A percentile compares a stretch with the other conserved stretches of the same genome.
Evolutionary conservation across 1,140 invertebrate genomes (phyloP).

Genomic region (Sinella curviseta): DNA sequence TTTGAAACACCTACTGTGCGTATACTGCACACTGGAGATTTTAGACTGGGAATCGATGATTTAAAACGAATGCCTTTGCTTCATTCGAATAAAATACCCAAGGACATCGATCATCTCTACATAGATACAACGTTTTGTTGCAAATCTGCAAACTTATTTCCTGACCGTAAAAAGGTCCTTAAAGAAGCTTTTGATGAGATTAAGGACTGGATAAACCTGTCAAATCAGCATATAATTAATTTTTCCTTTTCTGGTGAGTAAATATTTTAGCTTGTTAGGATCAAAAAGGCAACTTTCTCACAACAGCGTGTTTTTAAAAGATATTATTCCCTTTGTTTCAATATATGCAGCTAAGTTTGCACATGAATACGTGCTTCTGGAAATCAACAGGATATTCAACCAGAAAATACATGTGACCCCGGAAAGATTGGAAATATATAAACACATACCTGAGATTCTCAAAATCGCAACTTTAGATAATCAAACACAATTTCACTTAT

Average conservation of each 20-base stretch:
- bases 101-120: constrained; percentile 64
- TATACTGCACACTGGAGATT: constrained; percentile 72
- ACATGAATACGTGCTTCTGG: constrained; percentile 51
- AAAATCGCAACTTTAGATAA: constrained; percentile 22
- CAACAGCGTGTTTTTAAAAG: constrained; percentile 2
- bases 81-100: constrained; percentile 56
- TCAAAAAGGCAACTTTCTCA: constrained; percentile 7
- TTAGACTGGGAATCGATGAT: constrained; percentile 61
- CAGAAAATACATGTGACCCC: constrained; percentile 50
- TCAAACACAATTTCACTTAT: constrained; percentile 41
- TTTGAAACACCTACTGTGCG: constrained; percentile 59
- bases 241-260: constrained; percentile 37
- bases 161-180: constrained; percentile 61
- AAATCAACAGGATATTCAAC: constrained; percentile 48
- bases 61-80: constrained; percentile 61
- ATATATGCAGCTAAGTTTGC: constrained; percentile 50
- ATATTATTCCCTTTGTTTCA: not conserved
- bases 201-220: constrained; percentile 59
- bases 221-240: constrained; percentile 57
- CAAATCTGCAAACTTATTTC: constrained; percentile 59
- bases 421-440: constrained; percentile 33
- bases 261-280: no score
- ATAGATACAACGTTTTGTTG: constrained; percentile 71
- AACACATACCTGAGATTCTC: constrained; percentile 15
- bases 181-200: constrained; percentile 57